Percentiles rank a stretch among this genome's conserved stretches.
Evolutionary conservation across 2,113 vertebrate genomes (phyloP).

Genomic region (Melanerpes formicivorus): DNA sequence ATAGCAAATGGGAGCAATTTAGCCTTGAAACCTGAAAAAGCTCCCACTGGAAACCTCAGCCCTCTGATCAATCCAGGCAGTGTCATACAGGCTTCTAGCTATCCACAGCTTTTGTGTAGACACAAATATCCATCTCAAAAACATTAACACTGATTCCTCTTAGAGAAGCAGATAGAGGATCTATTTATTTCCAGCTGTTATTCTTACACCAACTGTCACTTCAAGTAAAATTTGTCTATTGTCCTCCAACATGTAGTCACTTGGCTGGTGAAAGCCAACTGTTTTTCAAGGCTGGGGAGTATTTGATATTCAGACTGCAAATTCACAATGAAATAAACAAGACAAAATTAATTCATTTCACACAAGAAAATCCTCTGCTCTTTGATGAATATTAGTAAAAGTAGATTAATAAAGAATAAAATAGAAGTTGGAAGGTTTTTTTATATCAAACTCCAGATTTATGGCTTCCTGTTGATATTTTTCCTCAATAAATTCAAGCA

Average conservation of each 20-base stretch:
- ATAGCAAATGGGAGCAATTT: not conserved
- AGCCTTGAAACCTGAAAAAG: not conserved
- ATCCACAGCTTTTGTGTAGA: not conserved
- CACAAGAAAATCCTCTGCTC: not conserved
- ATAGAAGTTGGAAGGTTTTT: not conserved
- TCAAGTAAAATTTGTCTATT: not conserved
- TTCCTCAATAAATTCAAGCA: not conserved
- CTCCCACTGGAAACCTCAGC: not conserved
- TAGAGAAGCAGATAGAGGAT: not conserved
- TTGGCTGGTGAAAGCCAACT: not conserved
- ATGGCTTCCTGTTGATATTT: not conserved
- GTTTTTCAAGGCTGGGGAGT: not conserved
- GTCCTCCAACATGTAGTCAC: not conserved
- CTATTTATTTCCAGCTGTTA: not conserved
- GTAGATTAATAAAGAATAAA: not conserved
- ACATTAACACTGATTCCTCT: not conserved
- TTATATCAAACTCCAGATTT: not conserved
- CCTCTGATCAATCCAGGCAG: not conserved
- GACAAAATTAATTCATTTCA: not conserved
- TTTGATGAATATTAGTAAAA: not conserved
- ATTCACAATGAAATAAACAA: not conserved
- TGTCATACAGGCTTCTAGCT: not conserved
- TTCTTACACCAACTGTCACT: not conserved
- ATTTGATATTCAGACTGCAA: not conserved
- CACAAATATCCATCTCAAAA: not conserved